Evolutionary conservation across 2,797 vertebrate species (phyloP).

Genomic region (Melanotaenia parkinsoni): DNA sequence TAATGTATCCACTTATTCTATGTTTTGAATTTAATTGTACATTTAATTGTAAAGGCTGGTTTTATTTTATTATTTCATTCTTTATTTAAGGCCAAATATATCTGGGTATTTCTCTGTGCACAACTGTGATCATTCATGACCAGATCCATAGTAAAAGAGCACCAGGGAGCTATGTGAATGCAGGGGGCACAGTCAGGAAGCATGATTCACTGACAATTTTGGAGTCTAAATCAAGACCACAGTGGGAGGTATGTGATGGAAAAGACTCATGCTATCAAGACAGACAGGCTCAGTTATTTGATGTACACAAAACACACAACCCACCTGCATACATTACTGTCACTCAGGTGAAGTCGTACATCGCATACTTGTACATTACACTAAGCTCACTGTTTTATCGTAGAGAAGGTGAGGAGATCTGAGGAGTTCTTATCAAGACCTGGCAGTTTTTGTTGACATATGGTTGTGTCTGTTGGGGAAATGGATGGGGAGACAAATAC

Average conservation of each 20-base stretch:
- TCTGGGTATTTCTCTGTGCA: background rate
- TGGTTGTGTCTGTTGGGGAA: conserved; percentile 59
- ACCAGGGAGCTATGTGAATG: conserved; percentile 25
- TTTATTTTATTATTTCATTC: background rate
- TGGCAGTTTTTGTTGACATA: conserved; percentile 65
- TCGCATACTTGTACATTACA: conserved; percentile 32
- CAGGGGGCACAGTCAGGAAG: conserved; percentile 58
- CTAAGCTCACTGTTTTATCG: conserved; percentile 12
- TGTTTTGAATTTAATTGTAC: background rate
- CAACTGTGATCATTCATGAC: conserved; percentile 55
- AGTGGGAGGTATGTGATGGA: conserved; percentile 48
- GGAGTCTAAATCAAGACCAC: conserved; percentile 59
- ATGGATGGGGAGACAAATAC: conserved; percentile 62
- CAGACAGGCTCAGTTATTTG: conserved; percentile 29
- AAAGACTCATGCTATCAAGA: conserved; percentile 27
- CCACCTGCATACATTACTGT: conserved; percentile 49
- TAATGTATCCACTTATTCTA: background rate
- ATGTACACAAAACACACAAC: conserved; percentile 43
- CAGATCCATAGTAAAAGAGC: conserved; percentile 16
- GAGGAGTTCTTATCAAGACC: conserved; percentile 59
- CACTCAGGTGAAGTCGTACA: conserved; percentile 47
- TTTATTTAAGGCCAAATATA: background rate
- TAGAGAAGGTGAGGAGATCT: conserved; percentile 42
- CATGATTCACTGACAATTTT: conserved; percentile 62
- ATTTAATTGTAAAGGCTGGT: background rate